Base-by-base conservation (phyloP, 2,113 vertebrate genomes). In the Sorex araneus region DNA sequence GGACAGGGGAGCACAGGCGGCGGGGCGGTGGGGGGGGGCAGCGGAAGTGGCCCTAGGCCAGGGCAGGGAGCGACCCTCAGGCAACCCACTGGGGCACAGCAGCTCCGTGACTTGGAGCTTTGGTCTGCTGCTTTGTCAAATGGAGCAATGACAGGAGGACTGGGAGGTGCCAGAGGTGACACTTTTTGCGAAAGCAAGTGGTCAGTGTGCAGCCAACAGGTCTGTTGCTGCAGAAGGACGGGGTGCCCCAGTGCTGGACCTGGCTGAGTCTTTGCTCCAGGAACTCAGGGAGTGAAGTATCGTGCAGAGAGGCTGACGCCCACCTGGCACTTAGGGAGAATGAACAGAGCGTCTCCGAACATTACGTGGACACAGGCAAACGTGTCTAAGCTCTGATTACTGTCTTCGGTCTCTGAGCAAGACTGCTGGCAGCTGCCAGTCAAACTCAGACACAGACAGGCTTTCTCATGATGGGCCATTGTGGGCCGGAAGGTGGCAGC, bases 1-100 rank as follows among this genome's bases (percentile, higher is more conserved):
- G 0, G 30, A 7, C 10, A 8, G 78, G 63, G 23, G 3, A 57
- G 6, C 0, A 7, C 2, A 1, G 13, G 21, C 3, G 34, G 32
- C n/a, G n/a, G n/a, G n/a, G n/a, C n/a, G n/a, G n/a, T n/a, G 23
- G 13, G 47, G 1, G 64, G 11, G 71, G 13, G 23, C 63, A 64
- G 63, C 7, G 63, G 63, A 64, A 25, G 60, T 28, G 21, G 63
- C 54, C 54, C 54, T 21, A 64, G 63, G 54, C 27, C 23, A 64
- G 64, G 28, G 27, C 28, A 27, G 64, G 64, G 28, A 66, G 10
- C 8, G 10, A 21, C 5, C 28, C 64, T 66, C 11, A 27, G 64
- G 64, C 64, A 60, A 19, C 57, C 57, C 19, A 60, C 18, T 23
- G 18, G 57, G 57, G 18, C 21, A 21, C 19, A 60, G 57, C 57